Percentiles rank a stretch among this genome's conserved stretches.
Conservation (phyloP, 2,888 invertebrate genomes). For the Tribolium freemani region DNA sequence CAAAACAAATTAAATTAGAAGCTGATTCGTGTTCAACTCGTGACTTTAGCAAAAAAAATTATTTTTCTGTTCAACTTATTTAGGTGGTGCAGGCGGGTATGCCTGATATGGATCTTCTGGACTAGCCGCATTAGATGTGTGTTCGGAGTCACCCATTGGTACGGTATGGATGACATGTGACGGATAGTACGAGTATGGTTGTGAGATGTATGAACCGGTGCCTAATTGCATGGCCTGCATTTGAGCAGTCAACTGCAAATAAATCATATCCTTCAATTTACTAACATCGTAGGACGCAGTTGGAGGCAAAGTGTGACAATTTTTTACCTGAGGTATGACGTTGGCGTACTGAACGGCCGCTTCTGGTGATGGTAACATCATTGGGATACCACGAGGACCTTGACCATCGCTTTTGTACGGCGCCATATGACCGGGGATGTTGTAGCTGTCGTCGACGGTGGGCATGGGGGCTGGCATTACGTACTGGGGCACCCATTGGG, state of each 20-base stretch:
- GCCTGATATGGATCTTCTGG: conserved; percentile 83
- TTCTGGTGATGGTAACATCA: conserved; percentile 77
- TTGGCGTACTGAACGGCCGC: conserved; percentile 74
- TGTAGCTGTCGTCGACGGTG: conserved; percentile 70
- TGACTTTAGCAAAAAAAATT: background rate
- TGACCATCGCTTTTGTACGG: conserved; percentile 72
- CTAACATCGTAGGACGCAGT: background rate
- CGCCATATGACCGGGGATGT: conserved; percentile 68
- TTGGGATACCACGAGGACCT: conserved; percentile 73
- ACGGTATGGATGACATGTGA: conserved; percentile 87
- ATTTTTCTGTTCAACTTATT: conserved; percentile 70
- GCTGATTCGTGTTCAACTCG: conserved; percentile 17
- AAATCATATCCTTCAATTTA: conserved; percentile 28
- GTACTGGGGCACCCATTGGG: conserved; percentile 74
- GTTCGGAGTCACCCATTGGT: conserved; percentile 87
- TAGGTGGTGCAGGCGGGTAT: conserved; percentile 87
- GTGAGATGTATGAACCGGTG: conserved; percentile 78
- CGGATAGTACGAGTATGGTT: conserved; percentile 82
- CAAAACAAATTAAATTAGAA: background rate
- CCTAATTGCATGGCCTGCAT: conserved; percentile 72
- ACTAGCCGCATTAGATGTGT: conserved; percentile 91
- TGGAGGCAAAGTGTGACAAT: background rate
- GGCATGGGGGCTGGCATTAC: conserved; percentile 74
- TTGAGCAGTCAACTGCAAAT: conserved; percentile 77
- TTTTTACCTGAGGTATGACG: conserved; percentile 65